Percentiles rank a stretch among this genome's conserved stretches.
Evolutionary conservation across 2,797 vertebrate genomes (phyloP).

Genomic region (Tarsius wallacei): DNA sequence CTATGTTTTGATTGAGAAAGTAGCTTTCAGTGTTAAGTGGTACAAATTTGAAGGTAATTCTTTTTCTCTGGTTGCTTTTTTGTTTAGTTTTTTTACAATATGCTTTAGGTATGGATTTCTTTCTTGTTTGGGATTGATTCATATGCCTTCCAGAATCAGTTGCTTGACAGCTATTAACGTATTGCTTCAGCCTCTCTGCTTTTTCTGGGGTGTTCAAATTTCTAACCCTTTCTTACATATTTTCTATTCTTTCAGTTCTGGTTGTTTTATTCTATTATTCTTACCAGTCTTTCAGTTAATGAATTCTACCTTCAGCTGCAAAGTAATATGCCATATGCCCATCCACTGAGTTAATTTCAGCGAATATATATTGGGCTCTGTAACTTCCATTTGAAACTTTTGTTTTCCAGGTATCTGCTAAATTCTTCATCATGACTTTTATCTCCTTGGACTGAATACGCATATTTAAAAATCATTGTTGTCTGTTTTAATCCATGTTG

Average conservation of each 20-base stretch:
- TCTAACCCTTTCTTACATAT: not conserved
- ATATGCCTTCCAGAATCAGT: not conserved
- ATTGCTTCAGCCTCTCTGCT: not conserved
- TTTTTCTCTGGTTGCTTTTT: not conserved
- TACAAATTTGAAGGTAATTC: not conserved
- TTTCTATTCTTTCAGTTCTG: not conserved
- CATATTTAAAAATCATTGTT: not conserved
- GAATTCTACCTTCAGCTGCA: not conserved
- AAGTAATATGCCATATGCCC: not conserved
- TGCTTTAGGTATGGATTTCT: not conserved
- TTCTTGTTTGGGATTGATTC: not conserved
- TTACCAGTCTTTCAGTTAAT: not conserved
- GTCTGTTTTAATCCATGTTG: not conserved
- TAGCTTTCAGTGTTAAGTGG: not conserved
- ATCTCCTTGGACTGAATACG: not conserved
- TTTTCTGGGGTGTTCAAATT: not conserved
- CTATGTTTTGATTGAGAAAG: slow-evolving; percentile 4
- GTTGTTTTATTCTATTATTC: not conserved
- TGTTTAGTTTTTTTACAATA: not conserved
- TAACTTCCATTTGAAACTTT: not conserved
- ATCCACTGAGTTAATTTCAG: not conserved
- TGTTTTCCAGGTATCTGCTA: not conserved
- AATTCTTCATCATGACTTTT: not conserved
- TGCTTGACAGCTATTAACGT: not conserved
- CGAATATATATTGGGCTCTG: not conserved